Evolutionary conservation across 2,888 invertebrate species (phyloP), one percentile per base, ranked within the genome.

Genomic region (Sycophila texana): DNA sequence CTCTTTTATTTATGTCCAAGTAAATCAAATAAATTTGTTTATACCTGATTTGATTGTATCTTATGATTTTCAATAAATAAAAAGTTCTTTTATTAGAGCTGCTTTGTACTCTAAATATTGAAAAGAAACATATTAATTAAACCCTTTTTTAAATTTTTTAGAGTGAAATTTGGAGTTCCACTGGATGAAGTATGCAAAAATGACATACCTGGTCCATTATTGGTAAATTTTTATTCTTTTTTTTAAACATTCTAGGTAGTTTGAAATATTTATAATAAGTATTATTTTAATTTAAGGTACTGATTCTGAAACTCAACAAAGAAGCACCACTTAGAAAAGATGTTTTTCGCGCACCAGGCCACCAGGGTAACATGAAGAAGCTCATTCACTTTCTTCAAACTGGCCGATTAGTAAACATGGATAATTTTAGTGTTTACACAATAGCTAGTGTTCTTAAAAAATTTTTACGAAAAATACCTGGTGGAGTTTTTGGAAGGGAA

Each of bases 381-480:
- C 92, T 97, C 57, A 96, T 96, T 86, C 97, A 97, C 88, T 97
- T 97, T 90, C 92, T 97, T 84, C 97, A 97, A 91, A 95, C 96
- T 80, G 97, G 97, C 58, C 93, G 97, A 73, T 92, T 97, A 84
- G 96, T 97, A 79, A 97, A 97, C 91, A 96, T 97, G 88, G 97
- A 97, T 90, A 97, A 98, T 91, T 98, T 97, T 91, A 97, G 97
- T 82, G 98, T 99, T 82, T 98, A 99, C 91, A 99, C 99, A 39
- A 98, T 99, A 87, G 99, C 99, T 79, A 98, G 98, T 91, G 99
- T 99, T 81, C 93, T 99, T 82, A 99, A 99, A 92, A 99, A 98
- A 92, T 99, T 99, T 92, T 93, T 99, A 77, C 93, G 99, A 83
- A 98, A 98, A 93, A 95, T 99, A 86, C 99, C 99, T 18, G 98